Conservation (phyloP, 2,113 vertebrate species). For the Apus apus region DNA sequence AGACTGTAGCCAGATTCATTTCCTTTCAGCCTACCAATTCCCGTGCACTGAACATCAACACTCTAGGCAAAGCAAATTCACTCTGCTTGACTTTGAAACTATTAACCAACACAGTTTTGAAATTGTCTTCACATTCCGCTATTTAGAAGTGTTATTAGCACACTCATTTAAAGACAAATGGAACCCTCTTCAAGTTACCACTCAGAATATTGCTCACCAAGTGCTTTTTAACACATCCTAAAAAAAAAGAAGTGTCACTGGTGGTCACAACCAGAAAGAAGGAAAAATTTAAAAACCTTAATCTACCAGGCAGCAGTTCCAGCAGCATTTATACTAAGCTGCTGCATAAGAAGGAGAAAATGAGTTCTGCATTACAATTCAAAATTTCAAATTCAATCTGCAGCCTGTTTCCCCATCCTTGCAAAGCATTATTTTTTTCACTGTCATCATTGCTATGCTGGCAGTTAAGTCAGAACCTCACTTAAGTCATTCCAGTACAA, state of each 20-base stretch:
- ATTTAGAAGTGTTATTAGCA: background rate
- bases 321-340: background rate
- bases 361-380: background rate
- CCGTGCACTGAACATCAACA: conserved; percentile 18
- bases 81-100: background rate
- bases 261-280: background rate
- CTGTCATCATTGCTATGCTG: background rate
- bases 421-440: background rate
- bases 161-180: background rate
- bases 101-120: background rate
- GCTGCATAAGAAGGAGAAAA: background rate
- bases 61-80: background rate
- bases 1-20: conserved; percentile 28
- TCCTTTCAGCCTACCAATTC: conserved; percentile 36
- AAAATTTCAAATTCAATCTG: background rate
- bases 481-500: conserved; percentile 32
- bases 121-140: background rate
- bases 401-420: background rate
- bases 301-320: background rate
- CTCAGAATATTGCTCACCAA: background rate
- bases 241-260: background rate
- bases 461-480: background rate
- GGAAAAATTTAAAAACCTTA: background rate
- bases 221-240: background rate
- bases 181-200: background rate